phyloP scores from a whole-genome alignment of 2,888 invertebrate genomes.

The Dione vanillae region DNA sequence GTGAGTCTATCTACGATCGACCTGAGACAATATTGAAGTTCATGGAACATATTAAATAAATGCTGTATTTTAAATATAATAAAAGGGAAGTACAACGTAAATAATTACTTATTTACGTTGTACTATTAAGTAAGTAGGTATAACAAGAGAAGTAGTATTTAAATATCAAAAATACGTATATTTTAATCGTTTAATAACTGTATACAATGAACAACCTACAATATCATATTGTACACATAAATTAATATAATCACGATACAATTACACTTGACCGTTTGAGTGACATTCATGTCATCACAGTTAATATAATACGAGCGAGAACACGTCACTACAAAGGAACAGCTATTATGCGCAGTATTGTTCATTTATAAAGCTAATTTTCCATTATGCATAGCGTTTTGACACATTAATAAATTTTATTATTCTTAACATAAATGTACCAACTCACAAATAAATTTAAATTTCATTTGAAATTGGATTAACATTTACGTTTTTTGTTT shows the following conservation, averaged over 20 bases:
- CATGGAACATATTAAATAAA: too few relatives aligned
- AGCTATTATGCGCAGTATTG: conserved; percentile 19
- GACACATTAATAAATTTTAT: conserved; percentile 5
- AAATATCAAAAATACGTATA: too few relatives aligned
- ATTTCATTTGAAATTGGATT: not conserved
- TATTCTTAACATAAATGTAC: not conserved
- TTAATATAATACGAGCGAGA: conserved; percentile 21
- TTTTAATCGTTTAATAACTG: too few relatives aligned
- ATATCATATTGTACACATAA: conserved; percentile 1
- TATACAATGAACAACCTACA: too few relatives aligned
- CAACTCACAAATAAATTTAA: not conserved
- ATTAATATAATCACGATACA: conserved; percentile 11
- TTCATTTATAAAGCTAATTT: conserved; percentile 22
- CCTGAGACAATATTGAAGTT: not conserved
- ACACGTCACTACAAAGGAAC: conserved; percentile 23
- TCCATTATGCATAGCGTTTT: conserved; percentile 12
- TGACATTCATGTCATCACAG: conserved; percentile 12
- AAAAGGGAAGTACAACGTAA: too few relatives aligned
- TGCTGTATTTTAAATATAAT: too few relatives aligned
- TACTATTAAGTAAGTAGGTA: too few relatives aligned
- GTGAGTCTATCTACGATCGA: conserved; percentile 3
- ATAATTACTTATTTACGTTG: too few relatives aligned
- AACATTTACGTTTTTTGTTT: not conserved
- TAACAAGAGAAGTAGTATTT: too few relatives aligned
- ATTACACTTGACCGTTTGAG: conserved; percentile 23